phyloP scores from a whole-genome alignment of 2,888 invertebrate genomes.

The Cantharis lateralis region DNA sequence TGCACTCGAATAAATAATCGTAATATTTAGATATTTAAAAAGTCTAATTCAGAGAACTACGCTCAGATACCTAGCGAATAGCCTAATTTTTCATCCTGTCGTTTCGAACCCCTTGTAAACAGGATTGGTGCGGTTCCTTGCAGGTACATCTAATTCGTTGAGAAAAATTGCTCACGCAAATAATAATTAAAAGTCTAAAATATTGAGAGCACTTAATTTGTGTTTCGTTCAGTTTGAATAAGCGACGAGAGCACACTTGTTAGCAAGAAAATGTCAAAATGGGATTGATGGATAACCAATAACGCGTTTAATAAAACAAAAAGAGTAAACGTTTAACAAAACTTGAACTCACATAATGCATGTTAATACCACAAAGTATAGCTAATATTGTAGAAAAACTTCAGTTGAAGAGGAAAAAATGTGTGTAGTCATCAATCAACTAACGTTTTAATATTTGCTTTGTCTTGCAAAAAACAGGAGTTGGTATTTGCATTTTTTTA shows the following conservation, averaged over 20 bases:
- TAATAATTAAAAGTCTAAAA: background rate
- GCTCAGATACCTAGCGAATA: no score
- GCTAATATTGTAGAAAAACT: conserved; percentile 1
- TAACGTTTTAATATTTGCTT: background rate
- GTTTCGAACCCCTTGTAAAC: no score
- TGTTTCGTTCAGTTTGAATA: background rate
- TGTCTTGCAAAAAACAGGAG: background rate
- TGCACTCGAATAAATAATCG: no score
- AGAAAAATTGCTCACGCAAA: no score
- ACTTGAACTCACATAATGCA: conserved; percentile 4
- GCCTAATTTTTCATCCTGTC: no score
- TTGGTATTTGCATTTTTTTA: background rate
- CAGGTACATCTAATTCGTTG: no score
- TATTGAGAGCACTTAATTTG: background rate
- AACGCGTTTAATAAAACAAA: conserved; percentile 11
- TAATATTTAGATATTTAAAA: no score
- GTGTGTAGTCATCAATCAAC: background rate
- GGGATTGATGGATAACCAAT: conserved; percentile 8
- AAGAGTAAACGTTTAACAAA: conserved; percentile 7
- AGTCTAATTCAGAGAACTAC: no score
- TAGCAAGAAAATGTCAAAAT: background rate
- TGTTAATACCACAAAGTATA: conserved; percentile 5
- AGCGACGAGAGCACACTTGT: background rate
- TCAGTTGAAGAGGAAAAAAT: background rate
- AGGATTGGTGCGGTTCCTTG: no score